Percentiles rank a stretch among this genome's conserved stretches.
These are phyloP conservation scores for Drosophila mettleri DNA, from an alignment of 2,888 invertebrate species.

Conservation along the genomic window DNA sequence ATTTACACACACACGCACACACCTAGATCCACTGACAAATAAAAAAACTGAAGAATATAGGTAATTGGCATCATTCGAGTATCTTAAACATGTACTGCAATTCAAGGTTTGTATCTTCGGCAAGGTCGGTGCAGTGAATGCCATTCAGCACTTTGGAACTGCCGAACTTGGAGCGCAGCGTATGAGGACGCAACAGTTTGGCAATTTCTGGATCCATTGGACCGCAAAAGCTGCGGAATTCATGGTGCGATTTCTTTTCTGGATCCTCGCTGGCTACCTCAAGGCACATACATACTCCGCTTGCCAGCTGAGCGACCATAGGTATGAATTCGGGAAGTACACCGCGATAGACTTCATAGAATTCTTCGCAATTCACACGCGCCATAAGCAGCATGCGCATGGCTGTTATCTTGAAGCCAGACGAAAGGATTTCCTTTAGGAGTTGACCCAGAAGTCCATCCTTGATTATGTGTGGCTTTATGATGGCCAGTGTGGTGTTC, in stretches of 20 bases:
- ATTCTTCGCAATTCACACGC: slow-evolving; percentile 94
- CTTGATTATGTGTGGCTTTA: slow-evolving; percentile 95
- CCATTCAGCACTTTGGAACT: slow-evolving; percentile 93
- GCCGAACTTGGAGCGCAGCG: slow-evolving; percentile 94
- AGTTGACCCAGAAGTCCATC: slow-evolving; percentile 90
- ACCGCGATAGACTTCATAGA: slow-evolving; percentile 96
- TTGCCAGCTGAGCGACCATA: slow-evolving; percentile 93
- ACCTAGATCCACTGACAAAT: slow-evolving; percentile 6
- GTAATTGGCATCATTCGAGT: slow-evolving; percentile 80
- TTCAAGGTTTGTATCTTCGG: slow-evolving; percentile 94
- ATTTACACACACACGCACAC: slow-evolving; percentile 33
- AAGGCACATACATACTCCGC: slow-evolving; percentile 94
- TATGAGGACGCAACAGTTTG: slow-evolving; percentile 92
- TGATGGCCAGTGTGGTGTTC: slow-evolving; percentile 92
- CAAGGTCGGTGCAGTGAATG: slow-evolving; percentile 96
- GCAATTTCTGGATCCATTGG: slow-evolving; percentile 97
- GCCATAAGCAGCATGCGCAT: slow-evolving; percentile 92
- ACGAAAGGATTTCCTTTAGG: slow-evolving; percentile 90
- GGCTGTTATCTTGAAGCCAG: slow-evolving; percentile 91
- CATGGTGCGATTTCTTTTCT: slow-evolving; percentile 87
- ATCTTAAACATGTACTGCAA: slow-evolving; percentile 93
- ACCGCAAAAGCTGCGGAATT: slow-evolving; percentile 93
- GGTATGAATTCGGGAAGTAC: slow-evolving; percentile 92
- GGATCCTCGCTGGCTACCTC: slow-evolving; percentile 90
- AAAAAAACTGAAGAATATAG: slow-evolving; percentile 20